Evolutionary conservation across 2,113 vertebrate species (phyloP).

Genomic region (Rhadina sibilatrix): DNA sequence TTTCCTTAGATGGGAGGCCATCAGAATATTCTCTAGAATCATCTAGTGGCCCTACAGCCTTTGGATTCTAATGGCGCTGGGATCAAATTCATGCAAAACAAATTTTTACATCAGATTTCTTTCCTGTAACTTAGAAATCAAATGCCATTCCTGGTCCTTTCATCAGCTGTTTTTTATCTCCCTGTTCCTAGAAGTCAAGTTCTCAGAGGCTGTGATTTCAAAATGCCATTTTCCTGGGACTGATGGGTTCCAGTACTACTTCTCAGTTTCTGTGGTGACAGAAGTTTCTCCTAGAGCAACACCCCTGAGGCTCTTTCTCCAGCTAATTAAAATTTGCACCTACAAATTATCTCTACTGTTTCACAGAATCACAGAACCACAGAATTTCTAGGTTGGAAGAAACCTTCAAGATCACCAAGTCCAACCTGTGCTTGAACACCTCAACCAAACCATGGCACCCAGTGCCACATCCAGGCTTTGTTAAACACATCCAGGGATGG

Average conservation of each 20-base stretch:
- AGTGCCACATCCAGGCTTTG: too few relatives aligned
- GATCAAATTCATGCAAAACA: neutral
- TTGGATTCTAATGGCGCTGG: neutral
- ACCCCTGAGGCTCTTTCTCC: neutral
- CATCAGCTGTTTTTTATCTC: neutral
- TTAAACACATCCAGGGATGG: too few relatives aligned
- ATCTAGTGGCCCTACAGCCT: neutral
- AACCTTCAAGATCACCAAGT: too few relatives aligned
- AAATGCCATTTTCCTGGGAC: constrained; percentile 1
- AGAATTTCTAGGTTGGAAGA: too few relatives aligned
- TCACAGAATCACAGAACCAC: too few relatives aligned
- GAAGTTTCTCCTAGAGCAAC: neutral
- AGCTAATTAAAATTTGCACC: neutral
- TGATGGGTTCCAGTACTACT: neutral
- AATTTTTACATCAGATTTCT: neutral
- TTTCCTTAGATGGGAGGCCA: neutral
- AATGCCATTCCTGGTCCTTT: neutral
- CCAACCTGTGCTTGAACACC: too few relatives aligned
- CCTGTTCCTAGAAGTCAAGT: constrained; percentile 16
- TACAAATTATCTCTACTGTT: neutral
- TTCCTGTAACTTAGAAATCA: neutral
- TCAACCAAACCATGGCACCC: too few relatives aligned
- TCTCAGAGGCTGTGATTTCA: constrained; percentile 8
- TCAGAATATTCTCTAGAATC: neutral
- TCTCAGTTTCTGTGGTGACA: neutral